Base-by-base conservation (phyloP, 1,140 invertebrate species). In the Eufriesea mexicana region DNA sequence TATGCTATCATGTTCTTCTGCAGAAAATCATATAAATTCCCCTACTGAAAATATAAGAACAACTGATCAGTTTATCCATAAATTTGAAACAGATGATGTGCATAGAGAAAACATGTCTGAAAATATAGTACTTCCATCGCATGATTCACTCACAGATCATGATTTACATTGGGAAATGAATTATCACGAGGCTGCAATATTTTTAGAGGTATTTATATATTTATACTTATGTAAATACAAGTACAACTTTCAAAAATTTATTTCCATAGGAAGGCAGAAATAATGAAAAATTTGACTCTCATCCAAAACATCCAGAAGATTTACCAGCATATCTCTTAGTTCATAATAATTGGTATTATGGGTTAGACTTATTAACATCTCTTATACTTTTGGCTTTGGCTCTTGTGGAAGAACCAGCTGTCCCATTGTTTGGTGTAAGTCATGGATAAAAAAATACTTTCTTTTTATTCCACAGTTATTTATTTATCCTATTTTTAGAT, bases 221-320 rank as follows among this genome's bases (percentile, higher is more conserved):
- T 20, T 76, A 66, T 14, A 35, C 16, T 6, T 68, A 14, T 47
- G 45, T 28, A 79, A 70, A 61, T 71, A 5, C 18, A 45, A 61
- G 10, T 66, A 55, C 35, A 59, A 57, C 47, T 28, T 61, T 5
- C 14, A 74, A 64, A 6, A 25, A 64, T 45, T 76, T 42, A 72
- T 72, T 86, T 68, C 92, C 94, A 57, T 92, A 98, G 96, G 98
- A 99, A 96, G 98, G 98, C 18, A 95, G 96, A 93, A 98, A 98
- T 90, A 99, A 99, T 95, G 98, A 98, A 93, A 98, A 98, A 93
- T 98, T 98, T 92, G 97, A 97, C 90, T 98, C 97, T 9, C 98
- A 99, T 94, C 98, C 98, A 0, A 96, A 96, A 61, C 96, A 96
- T 91, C 96, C 96, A 42, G 96, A 97, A 90, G 97, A 98, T 91